Conservation (phyloP, 1,140 invertebrate species). For the Psilanteris sp. region DNA sequence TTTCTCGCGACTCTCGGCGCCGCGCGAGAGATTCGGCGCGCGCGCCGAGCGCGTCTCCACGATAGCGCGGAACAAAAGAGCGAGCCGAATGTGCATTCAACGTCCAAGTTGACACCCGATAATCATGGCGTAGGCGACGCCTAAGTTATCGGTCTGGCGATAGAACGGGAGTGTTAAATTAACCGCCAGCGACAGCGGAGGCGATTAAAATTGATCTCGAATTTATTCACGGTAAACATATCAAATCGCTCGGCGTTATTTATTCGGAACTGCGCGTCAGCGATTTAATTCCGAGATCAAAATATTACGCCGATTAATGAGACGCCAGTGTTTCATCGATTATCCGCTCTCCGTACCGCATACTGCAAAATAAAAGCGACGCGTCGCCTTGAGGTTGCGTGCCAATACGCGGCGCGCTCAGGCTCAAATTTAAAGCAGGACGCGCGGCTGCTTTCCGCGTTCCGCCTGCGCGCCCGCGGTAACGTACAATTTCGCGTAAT, state of each 20-base stretch:
- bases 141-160: conserved; percentile 28
- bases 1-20: background rate
- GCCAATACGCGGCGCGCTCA: too few species aligned
- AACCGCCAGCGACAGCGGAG: conserved; percentile 15
- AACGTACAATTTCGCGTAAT: too few species aligned
- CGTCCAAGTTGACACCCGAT: conserved; percentile 27
- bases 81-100: background rate
- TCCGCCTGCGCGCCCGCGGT: too few species aligned
- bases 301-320: background rate
- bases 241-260: conserved; percentile 14
- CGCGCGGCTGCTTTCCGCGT: too few species aligned
- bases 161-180: conserved; percentile 22
- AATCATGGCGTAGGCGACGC: conserved; percentile 29
- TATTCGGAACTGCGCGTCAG: conserved; percentile 8
- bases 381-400: too few species aligned
- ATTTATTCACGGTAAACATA: conserved; percentile 32
- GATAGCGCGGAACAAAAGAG: conserved; percentile 1
- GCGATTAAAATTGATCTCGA: conserved; percentile 33
- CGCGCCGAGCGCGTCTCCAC: background rate
- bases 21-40: too few species aligned
- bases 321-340: too few species aligned
- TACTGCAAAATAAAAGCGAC: too few species aligned
- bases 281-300: background rate
- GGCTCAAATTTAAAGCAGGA: too few species aligned
- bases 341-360: too few species aligned